Base-by-base conservation (phyloP, 2,113 vertebrate species). In the Gymnorhina tibicen region DNA sequence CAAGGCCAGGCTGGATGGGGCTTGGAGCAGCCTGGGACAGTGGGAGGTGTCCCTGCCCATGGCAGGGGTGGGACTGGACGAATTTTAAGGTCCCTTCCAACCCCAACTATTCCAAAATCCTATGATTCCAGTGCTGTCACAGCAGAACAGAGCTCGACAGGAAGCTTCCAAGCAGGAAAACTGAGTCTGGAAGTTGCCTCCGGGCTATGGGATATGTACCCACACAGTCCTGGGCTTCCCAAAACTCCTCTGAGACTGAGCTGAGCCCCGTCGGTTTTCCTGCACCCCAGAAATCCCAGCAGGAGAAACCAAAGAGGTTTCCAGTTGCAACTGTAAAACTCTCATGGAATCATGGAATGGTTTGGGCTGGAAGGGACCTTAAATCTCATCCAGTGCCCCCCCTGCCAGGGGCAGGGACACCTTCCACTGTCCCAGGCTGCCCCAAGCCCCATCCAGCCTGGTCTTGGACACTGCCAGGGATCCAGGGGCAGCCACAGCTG, bases 361-460 rank as follows among this genome's bases (percentile, higher is more conserved):
- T 7, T 79, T n/a, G 56, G 16, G 16, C 11, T 3, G 66, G 47
- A 3, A 47, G 24, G 13, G 39, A 17, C 16, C 6, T 41, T 6
- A 47, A 62, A 63, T 1, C 11, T 1, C 33, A 46, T 14, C 39
- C n/a, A n/a, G n/a, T n/a, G n/a, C n/a, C n/a, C n/a, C n/a, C 18
- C 44, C 19, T 44, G 19, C 44, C 44, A 44, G 44, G 44, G 44
- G 44, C 19, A 44, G 30, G 20, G 42, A 56, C 49, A 55, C 20
- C 7, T 64, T 0, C 49, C 50, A 56, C 50, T 3, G 0, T 12
- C 35, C 58, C 50, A 64, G 35, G 50, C 1, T 50, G 20, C 46
- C 60, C 69, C 77, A 3, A 80, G 26, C 21, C 32, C 49, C 4
- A 2, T 35, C 85, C 76, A 89, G 0, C 39, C 46, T 53, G 39